These are phyloP conservation scores for Ectemnius lituratus DNA, from an alignment of 2,888 invertebrate species.

Conservation along the genomic window DNA sequence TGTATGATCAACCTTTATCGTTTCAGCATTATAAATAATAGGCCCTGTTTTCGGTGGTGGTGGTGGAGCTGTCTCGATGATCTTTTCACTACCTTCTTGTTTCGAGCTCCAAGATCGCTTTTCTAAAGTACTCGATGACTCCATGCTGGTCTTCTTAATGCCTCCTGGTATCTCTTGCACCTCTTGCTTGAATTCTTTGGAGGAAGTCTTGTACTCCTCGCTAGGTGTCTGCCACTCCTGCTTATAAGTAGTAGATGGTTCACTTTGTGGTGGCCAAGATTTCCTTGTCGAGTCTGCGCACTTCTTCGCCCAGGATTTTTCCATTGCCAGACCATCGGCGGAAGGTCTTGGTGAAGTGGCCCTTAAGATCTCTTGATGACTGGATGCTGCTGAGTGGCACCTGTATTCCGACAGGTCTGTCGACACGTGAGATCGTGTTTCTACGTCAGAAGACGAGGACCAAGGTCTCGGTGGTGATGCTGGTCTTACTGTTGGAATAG, in stretches of 20 bases:
- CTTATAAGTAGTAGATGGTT: conserved; percentile 66
- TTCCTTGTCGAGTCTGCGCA: conserved; percentile 78
- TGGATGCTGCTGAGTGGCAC: conserved; percentile 69
- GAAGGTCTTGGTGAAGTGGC: conserved; percentile 80
- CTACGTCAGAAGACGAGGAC: conserved; percentile 70
- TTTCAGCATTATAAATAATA: conserved; percentile 77
- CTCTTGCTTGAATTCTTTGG: conserved; percentile 68
- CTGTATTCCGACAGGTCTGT: conserved; percentile 71
- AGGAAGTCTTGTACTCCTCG: conserved; percentile 69
- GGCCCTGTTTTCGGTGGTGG: conserved; percentile 66
- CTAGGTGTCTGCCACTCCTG: conserved; percentile 71
- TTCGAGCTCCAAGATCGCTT: conserved; percentile 72
- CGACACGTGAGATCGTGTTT: conserved; percentile 71
- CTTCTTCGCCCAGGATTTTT: conserved; percentile 83
- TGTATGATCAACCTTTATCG: conserved; percentile 75
- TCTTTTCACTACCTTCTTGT: conserved; percentile 64
- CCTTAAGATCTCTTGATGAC: conserved; percentile 63
- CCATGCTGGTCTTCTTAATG: conserved; percentile 70
- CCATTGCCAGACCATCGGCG: conserved; percentile 83
- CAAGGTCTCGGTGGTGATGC: conserved; percentile 60
- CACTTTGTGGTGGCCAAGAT: conserved; percentile 79
- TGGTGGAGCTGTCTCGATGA: conserved; percentile 49
- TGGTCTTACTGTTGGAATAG: conserved; percentile 41
- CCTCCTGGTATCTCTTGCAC: conserved; percentile 69
- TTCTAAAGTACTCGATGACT: conserved; percentile 71